Conservation (phyloP, 2,113 vertebrate genomes). For the Nipponia nippon region DNA sequence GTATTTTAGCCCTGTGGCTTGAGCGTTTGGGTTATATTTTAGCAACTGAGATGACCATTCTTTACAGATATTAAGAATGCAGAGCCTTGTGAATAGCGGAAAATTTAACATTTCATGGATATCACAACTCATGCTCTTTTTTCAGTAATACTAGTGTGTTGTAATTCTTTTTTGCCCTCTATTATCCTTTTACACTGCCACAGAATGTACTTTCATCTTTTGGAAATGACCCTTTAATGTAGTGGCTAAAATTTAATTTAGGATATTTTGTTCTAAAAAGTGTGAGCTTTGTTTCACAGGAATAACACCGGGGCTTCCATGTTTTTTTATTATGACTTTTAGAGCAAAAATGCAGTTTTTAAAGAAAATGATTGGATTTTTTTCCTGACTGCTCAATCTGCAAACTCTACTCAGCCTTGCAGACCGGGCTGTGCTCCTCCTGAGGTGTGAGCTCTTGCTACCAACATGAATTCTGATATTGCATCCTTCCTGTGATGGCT, state of each 20-base stretch:
- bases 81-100: constrained; percentile 56
- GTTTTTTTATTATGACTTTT: neutral
- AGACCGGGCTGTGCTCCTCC: neutral
- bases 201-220: constrained; percentile 36
- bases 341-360: neutral
- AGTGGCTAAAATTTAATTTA: constrained; percentile 41
- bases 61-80: constrained; percentile 64
- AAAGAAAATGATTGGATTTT: neutral
- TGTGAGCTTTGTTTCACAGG: neutral
- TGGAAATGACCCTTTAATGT: constrained; percentile 17
- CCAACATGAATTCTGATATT: neutral
- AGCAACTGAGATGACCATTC: constrained; percentile 52
- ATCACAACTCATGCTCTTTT: constrained; percentile 35
- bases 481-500: neutral
- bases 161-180: constrained; percentile 34
- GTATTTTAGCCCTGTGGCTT: constrained; percentile 18
- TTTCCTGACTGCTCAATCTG: neutral
- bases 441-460: neutral
- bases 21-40: constrained; percentile 6
- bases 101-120: constrained; percentile 67
- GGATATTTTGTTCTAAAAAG: neutral
- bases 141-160: constrained; percentile 1
- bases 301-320: neutral
- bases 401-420: neutral
- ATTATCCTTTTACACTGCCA: constrained; percentile 33